Evolutionary conservation across 2,797 vertebrate genomes (phyloP), one percentile per base, ranked within the genome.

Genomic region (Macropodus opercularis): DNA sequence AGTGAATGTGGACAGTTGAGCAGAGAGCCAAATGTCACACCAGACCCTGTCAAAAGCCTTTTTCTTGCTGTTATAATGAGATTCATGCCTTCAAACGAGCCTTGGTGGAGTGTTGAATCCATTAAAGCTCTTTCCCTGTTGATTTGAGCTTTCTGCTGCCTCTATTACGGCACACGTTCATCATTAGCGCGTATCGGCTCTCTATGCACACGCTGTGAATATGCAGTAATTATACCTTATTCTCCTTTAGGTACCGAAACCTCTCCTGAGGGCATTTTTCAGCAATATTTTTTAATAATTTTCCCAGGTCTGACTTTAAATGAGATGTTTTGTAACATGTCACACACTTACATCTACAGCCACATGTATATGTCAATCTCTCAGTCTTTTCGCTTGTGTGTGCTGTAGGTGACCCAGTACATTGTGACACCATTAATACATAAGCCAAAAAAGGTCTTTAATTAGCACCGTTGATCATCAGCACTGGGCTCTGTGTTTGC

Each of bases 1-100:
- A 44, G 78, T 53, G 82, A 84, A 77, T 72, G 82, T 81, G 87
- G 80, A 84, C 72, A 69, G 85, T 86, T 68, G 63, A 87, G 71
- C 69, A 72, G 63, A 68, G 69, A 87, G 79, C 63, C 86, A 86
- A 88, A 87, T 87, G 90, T 92, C 87, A 87, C 75, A 79, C 69
- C 61, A 56, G 46, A 66, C 69, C 50, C 86, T 88, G 88, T 91
- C 88, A 91, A 72, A 86, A 89, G 42, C 50, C 70, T 60, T 83
- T 81, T 87, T 80, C 52, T 84, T 55, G 70, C 75, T 60, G 53
- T 79, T 86, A 78, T 91, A 92, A 92, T 91, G 85, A 90, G 85
- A 87, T 84, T 85, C 59, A 41, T 75, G 72, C 73, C 80, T 88
- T 84, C 50, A 80, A 86, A 85, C 72, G 69, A 83, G 69, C 64